Evolutionary conservation across 2,888 invertebrate genomes (phyloP), one percentile per base, ranked within the genome.

Genomic region (Pachliopta kotzebuea): DNA sequence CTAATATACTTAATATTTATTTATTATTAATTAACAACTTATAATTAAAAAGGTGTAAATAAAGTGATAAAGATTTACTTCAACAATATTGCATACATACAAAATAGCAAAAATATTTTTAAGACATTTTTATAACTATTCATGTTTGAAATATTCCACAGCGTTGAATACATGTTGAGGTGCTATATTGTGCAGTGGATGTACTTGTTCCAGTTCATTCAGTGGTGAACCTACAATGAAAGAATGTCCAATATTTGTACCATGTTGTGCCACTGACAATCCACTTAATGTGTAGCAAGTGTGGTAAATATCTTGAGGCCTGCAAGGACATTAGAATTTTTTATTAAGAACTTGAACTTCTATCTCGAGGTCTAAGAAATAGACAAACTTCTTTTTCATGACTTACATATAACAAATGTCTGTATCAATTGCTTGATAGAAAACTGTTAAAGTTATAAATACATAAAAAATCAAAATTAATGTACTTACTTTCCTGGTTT

Each of bases 231-330:
- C 96, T 31, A 96, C 88, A 56, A 96, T 84, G 67, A 90, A 85
- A 1, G 93, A 90, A 65, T 93, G 86, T 20, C 85, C 82, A 7
- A 80, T 79, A 7, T 90, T 88, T 4, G 85, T 86, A 54, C 91
- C 90, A 83, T 97, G 96, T 82, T 99, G 99, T 2, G 99, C 96
- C 66, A 99, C 94, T 20, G 99, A 96, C 56, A 99, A 92, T 4
- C 99, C 99, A 86, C 98, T 98, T 56, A 99, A 90, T 1, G 96
- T 95, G 80, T 99, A 99, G 86, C 99, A 99, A 0, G 99, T 98
- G 86, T 99, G 99, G 85, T 99, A 99, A 70, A 96, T 94, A 90
- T 99, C 99, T 73, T 96, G 93, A 58, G 94, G 93, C 80, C 97
- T 97, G 88, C 67, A 91, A 90, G 70, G 31, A 62, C 31, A 56